These are phyloP conservation scores for Strigamia maritima DNA, from an alignment of 2,888 invertebrate genomes.

Conservation along the genomic window DNA sequence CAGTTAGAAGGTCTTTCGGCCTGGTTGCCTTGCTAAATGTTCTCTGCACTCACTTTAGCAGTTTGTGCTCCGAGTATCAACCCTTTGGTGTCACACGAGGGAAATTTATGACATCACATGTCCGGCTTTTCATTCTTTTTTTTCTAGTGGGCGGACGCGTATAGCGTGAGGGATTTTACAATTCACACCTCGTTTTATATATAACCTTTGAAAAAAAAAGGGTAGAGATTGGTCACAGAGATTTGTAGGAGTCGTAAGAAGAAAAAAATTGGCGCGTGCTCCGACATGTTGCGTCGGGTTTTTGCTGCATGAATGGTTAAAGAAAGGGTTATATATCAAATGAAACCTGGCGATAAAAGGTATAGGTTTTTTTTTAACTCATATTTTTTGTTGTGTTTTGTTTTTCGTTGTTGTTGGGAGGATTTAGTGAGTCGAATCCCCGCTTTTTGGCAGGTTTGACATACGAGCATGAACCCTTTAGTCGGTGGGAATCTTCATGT, in stretches of 20 bases:
- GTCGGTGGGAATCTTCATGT: constrained; percentile 11
- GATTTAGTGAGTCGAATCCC: neutral
- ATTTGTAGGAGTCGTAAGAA: neutral
- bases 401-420: neutral
- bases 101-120: constrained; percentile 23
- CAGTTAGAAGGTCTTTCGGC: constrained; percentile 5
- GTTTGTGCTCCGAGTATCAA: neutral
- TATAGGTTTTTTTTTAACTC: neutral
- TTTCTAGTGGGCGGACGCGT: neutral
- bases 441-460: constrained; percentile 3
- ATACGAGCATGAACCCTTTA: constrained; percentile 15
- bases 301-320: neutral
- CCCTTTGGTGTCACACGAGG: constrained; percentile 13
- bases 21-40: neutral
- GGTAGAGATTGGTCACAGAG: constrained; percentile 21
- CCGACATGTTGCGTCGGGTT: constrained; percentile 2
- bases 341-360: neutral
- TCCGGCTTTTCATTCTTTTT: neutral
- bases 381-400: neutral
- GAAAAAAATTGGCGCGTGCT: constrained; percentile 21
- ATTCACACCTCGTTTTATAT: constrained; percentile 26
- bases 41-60: neutral
- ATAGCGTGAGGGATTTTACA: neutral
- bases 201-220: constrained; percentile 21
- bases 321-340: constrained; percentile 26